A percentile compares a stretch with the other conserved stretches of the same genome.
phyloP scores from a whole-genome alignment of 2,797 vertebrate species.

The Kryptolebias ocellatus region DNA sequence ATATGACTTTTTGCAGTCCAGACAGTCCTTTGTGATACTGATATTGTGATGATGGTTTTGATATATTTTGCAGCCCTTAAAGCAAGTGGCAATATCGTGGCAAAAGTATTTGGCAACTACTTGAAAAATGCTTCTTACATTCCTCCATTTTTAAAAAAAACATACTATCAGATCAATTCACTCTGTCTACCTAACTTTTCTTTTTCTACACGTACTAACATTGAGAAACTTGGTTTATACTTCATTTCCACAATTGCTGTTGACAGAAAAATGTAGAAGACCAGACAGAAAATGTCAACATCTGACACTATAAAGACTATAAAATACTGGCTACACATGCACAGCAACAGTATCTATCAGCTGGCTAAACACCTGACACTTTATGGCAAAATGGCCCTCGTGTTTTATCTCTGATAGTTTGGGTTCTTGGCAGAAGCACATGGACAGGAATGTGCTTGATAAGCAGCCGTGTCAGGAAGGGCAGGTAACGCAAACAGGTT shows the following conservation, averaged over 20 bases:
- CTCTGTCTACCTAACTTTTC: neutral
- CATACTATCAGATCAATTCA: neutral
- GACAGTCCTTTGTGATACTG: no score
- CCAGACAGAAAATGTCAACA: slow-evolving; percentile 3
- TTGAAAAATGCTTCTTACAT: no score
- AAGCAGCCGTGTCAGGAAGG: slow-evolving; percentile 43
- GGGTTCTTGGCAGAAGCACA: slow-evolving; percentile 38
- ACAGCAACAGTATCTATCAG: slow-evolving; percentile 8
- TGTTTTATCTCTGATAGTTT: slow-evolving; percentile 44
- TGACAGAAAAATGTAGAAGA: slow-evolving; percentile 1
- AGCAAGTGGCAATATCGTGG: no score
- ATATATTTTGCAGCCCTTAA: no score
- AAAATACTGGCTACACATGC: neutral
- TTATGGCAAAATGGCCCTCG: slow-evolving; percentile 33
- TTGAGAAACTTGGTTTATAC: neutral
- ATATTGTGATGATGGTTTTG: no score
- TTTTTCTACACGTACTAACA: neutral
- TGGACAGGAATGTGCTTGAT: slow-evolving; percentile 62
- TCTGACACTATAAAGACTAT: slow-evolving; percentile 1
- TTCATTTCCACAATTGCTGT: slow-evolving; percentile 5
- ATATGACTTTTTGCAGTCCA: no score
- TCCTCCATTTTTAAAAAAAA: no score
- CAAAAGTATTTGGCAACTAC: no score
- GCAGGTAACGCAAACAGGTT: slow-evolving; percentile 46
- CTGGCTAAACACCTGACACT: slow-evolving; percentile 43